phyloP scores from a whole-genome alignment of 23 tunicate genomes.

The Oikopleura dioica region DNA sequence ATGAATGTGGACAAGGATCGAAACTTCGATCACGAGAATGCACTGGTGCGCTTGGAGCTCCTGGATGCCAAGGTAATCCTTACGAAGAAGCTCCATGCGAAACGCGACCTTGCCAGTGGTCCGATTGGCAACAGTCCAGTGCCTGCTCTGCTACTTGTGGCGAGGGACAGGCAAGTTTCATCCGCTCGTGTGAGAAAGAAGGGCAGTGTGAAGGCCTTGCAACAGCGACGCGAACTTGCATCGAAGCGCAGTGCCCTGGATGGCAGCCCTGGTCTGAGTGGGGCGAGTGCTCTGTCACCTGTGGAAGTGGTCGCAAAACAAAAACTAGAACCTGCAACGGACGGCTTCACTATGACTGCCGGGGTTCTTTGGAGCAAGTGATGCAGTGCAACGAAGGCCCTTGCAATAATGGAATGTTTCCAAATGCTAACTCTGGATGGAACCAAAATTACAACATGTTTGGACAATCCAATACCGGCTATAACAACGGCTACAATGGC shows the following conservation, averaged over 20 bases:
- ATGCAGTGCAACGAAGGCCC: neutral
- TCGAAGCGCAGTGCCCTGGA: neutral
- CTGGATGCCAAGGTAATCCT: neutral
- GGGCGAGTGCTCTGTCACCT: neutral
- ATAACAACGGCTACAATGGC: too few species aligned
- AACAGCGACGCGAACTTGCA: neutral
- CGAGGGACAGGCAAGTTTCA: neutral
- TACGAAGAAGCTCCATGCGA: neutral
- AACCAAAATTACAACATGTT: too few species aligned
- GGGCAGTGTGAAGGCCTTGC: neutral
- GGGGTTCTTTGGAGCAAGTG: neutral
- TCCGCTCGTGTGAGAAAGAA: neutral
- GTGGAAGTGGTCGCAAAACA: neutral
- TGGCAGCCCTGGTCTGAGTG: neutral
- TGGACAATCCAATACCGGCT: too few species aligned
- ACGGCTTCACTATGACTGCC: neutral
- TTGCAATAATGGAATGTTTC: too few species aligned
- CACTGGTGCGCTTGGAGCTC: neutral
- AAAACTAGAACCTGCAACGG: neutral
- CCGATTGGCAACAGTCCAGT: neutral
- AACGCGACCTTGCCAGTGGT: neutral
- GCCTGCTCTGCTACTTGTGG: neutral
- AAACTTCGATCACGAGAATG: neutral
- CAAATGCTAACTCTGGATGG: too few species aligned
- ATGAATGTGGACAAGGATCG: neutral